Evolutionary conservation across 2,797 vertebrate genomes (phyloP).

Genomic region (Silurus aristotelis): DNA sequence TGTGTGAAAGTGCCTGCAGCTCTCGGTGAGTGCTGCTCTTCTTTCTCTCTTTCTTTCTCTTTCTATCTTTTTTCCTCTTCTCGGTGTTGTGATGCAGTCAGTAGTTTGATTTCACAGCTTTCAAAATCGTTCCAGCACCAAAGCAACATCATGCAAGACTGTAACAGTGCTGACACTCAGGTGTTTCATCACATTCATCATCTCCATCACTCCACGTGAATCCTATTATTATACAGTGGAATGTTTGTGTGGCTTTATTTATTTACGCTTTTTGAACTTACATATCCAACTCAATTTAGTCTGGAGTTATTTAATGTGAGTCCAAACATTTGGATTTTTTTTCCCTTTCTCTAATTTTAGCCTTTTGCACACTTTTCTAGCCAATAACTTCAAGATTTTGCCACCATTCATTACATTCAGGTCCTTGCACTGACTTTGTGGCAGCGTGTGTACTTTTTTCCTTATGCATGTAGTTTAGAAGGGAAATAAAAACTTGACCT

Average conservation of each 20-base stretch:
- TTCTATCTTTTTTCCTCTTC: neutral
- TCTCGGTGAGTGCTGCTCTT: constrained; percentile 35
- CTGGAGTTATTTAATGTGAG: too few species aligned
- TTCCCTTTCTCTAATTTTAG: too few species aligned
- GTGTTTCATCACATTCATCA: neutral
- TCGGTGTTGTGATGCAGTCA: neutral
- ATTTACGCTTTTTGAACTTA: too few species aligned
- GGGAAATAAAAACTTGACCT: neutral
- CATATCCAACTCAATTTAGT: too few species aligned
- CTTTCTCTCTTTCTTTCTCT: neutral
- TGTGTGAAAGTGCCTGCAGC: constrained; percentile 18
- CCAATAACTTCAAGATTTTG: too few species aligned
- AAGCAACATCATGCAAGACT: neutral
- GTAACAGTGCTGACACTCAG: neutral
- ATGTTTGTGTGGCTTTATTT: too few species aligned
- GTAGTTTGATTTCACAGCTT: constrained; percentile 5
- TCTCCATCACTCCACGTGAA: too few species aligned
- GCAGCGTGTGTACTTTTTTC: constrained; percentile 1
- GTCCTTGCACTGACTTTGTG: neutral
- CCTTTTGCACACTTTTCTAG: too few species aligned
- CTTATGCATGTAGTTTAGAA: neutral
- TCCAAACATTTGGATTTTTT: too few species aligned
- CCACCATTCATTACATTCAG: neutral
- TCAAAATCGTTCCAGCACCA: neutral
- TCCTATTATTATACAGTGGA: too few species aligned